Evolutionary conservation across 2,113 vertebrate genomes (phyloP).

Genomic region (Caranx melampygus): DNA sequence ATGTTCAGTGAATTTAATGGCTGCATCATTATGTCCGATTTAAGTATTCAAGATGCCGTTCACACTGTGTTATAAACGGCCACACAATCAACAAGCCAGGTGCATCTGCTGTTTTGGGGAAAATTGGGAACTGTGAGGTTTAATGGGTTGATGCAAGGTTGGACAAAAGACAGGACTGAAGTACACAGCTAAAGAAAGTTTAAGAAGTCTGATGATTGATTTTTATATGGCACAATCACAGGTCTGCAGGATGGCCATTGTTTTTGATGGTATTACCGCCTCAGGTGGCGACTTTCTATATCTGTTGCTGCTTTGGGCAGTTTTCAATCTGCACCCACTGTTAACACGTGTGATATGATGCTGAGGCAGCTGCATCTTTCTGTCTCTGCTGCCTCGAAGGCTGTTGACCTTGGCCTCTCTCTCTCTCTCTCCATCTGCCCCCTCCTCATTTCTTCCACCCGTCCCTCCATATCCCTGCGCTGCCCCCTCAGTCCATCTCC

Average conservation of each 20-base stretch:
- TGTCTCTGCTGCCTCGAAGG: slow-evolving; percentile 42
- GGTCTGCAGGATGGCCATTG: too few relatives aligned
- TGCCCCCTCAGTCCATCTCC: neutral
- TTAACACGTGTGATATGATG: neutral
- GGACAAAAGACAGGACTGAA: too few relatives aligned
- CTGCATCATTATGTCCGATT: neutral
- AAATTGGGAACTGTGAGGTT: too few relatives aligned
- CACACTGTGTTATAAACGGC: neutral
- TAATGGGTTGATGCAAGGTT: too few relatives aligned
- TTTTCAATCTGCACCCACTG: neutral
- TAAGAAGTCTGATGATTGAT: neutral
- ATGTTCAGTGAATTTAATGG: neutral
- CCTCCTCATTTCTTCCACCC: neutral
- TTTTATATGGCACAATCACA: neutral
- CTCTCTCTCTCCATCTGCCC: slow-evolving; percentile 20
- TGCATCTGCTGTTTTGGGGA: too few relatives aligned
- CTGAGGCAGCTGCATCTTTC: neutral
- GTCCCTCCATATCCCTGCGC: neutral
- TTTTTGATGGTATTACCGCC: too few relatives aligned
- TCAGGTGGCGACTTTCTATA: neutral
- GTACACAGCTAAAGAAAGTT: too few relatives aligned
- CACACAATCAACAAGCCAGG: neutral
- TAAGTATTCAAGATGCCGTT: too few relatives aligned
- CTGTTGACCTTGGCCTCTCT: slow-evolving; percentile 32
- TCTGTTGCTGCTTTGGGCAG: neutral